A percentile compares a stretch with the other conserved stretches of the same genome.
phyloP scores from a whole-genome alignment of 2,888 invertebrate genomes.

The Eueremaeus valkanovi region DNA sequence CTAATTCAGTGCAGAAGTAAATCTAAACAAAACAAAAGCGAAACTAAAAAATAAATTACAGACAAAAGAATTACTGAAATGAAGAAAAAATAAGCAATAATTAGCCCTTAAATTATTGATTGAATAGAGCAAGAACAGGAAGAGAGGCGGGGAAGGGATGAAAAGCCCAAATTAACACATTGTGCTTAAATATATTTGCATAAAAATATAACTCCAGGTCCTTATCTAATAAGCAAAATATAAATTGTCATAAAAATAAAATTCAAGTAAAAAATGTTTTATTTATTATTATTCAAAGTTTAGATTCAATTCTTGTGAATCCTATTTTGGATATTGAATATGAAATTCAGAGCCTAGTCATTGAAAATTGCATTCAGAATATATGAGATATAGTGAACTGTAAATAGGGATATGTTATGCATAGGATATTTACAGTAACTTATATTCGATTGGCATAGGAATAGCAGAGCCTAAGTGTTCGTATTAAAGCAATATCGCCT shows the following conservation, averaged over 20 bases:
- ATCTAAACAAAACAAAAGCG: constrained; percentile 1
- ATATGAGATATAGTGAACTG: background rate
- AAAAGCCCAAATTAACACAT: too few relatives aligned
- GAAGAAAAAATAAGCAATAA: constrained; percentile 10
- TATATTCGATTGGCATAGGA: too few relatives aligned
- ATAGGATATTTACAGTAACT: too few relatives aligned
- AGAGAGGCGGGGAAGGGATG: too few relatives aligned
- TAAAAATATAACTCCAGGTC: too few relatives aligned
- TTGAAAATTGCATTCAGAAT: constrained; percentile 19
- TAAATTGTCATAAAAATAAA: too few relatives aligned
- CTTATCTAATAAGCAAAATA: too few relatives aligned
- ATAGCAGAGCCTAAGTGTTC: too few relatives aligned
- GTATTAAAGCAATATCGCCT: background rate
- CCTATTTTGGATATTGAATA: background rate
- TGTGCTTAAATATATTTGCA: too few relatives aligned
- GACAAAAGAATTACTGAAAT: background rate
- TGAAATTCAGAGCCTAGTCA: background rate
- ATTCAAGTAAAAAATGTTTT: too few relatives aligned
- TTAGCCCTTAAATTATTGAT: constrained; percentile 24
- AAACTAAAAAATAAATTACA: constrained; percentile 26
- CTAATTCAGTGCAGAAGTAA: constrained; percentile 25
- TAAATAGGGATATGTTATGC: background rate
- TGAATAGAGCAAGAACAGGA: too few relatives aligned
- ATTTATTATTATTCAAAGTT: too few relatives aligned
- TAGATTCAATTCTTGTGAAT: background rate